Conservation (phyloP, 2,797 vertebrate species). For the Momotus momota region DNA sequence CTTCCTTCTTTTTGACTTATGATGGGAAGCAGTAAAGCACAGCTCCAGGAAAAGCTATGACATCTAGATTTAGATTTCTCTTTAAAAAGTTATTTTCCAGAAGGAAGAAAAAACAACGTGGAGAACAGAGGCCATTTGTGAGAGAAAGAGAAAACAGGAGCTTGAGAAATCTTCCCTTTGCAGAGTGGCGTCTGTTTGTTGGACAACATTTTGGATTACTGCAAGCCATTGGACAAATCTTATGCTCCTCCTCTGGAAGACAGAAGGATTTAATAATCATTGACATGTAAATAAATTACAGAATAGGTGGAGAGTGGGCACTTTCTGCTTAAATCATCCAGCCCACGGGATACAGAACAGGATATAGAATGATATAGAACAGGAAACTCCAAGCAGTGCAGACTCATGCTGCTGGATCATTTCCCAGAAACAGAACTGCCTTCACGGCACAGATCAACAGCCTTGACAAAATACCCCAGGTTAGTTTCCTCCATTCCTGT, state of each 20-base stretch:
- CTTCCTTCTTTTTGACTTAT: background rate
- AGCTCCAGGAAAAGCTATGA: background rate
- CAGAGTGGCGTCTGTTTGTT: background rate
- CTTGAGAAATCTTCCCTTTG: background rate
- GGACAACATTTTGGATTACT: background rate
- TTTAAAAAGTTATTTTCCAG: background rate
- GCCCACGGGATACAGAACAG: no score
- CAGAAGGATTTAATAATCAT: background rate
- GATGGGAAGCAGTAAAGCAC: background rate
- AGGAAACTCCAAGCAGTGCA: background rate
- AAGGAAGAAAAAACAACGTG: background rate
- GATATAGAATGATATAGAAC: background rate
- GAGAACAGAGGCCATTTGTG: background rate
- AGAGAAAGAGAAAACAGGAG: background rate
- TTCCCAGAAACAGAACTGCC: background rate
- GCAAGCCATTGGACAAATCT: background rate
- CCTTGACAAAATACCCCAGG: background rate
- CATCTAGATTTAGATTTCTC: background rate
- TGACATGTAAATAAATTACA: background rate
- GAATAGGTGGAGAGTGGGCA: background rate
- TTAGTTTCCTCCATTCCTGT: background rate
- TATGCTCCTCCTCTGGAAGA: background rate
- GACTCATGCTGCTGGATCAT: background rate
- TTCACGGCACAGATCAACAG: background rate
- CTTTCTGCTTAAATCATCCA: background rate